phyloP scores from a whole-genome alignment of 2,888 invertebrate genomes.

The Thymelicus acteon region DNA sequence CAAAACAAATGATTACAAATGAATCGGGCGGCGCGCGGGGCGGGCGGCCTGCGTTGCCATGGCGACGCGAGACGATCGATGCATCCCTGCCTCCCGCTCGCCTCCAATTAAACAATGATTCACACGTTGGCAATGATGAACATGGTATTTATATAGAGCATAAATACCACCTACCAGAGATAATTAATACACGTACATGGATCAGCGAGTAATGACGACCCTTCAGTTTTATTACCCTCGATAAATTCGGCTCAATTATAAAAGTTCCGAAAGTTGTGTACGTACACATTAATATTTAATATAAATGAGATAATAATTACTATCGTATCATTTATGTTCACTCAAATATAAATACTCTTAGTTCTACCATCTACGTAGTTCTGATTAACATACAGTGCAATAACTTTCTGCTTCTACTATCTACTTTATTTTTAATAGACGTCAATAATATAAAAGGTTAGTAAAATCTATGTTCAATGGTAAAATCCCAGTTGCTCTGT shows the following conservation, averaged over 20 bases:
- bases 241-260: background rate
- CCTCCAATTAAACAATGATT: slow-evolving; percentile 82
- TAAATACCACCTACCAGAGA: slow-evolving; percentile 45
- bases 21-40: slow-evolving; percentile 64
- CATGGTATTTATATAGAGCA: slow-evolving; percentile 52
- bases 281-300: no score
- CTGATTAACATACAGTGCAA: no score
- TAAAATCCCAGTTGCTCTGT: no score
- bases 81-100: slow-evolving; percentile 55
- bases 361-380: no score
- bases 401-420: no score
- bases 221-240: background rate
- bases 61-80: slow-evolving; percentile 81
- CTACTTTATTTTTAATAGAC: no score
- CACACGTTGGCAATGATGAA: slow-evolving; percentile 72
- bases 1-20: slow-evolving; percentile 85
- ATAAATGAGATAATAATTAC: no score
- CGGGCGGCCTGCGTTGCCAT: slow-evolving; percentile 64
- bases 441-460: no score
- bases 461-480: no score
- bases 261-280: background rate
- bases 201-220: slow-evolving; percentile 15
- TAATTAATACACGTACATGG: slow-evolving; percentile 44
- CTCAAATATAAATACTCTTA: no score
- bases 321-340: no score